Percentiles rank a stretch among this genome's conserved stretches.
Conservation (phyloP, 2,113 vertebrate species). For the Pollimyrus isidori region DNA sequence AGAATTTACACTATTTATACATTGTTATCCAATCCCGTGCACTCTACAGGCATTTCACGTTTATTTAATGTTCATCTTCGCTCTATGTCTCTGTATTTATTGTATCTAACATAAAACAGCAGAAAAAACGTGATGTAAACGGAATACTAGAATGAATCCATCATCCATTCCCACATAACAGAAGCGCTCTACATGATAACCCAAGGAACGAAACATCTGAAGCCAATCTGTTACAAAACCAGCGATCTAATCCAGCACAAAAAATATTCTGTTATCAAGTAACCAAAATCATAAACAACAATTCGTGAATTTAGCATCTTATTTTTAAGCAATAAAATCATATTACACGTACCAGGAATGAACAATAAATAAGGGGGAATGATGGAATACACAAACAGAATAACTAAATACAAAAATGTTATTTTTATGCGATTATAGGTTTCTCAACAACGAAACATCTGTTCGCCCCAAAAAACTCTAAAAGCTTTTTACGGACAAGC, state of each 20-base stretch:
- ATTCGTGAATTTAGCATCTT: conserved; percentile 54
- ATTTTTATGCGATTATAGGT: neutral
- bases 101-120: neutral
- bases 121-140: neutral
- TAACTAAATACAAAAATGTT: neutral
- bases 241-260: conserved; percentile 53
- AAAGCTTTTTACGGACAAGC: conserved; percentile 12
- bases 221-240: conserved; percentile 37
- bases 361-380: neutral
- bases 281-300: conserved; percentile 58
- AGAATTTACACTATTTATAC: neutral
- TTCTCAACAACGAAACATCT: neutral
- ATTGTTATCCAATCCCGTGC: neutral
- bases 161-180: neutral
- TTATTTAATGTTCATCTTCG: neutral
- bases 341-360: neutral
- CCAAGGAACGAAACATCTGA: neutral
- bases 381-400: neutral
- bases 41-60: neutral
- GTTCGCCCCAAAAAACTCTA: neutral
- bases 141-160: neutral
- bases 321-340: conserved; percentile 29
- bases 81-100: neutral
- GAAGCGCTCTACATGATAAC: neutral
- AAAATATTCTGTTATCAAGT: conserved; percentile 61